Percentiles rank a stretch among this genome's conserved stretches.
phyloP scores from a whole-genome alignment of 2,113 vertebrate species.

The Coryphaenoides rupestris region DNA sequence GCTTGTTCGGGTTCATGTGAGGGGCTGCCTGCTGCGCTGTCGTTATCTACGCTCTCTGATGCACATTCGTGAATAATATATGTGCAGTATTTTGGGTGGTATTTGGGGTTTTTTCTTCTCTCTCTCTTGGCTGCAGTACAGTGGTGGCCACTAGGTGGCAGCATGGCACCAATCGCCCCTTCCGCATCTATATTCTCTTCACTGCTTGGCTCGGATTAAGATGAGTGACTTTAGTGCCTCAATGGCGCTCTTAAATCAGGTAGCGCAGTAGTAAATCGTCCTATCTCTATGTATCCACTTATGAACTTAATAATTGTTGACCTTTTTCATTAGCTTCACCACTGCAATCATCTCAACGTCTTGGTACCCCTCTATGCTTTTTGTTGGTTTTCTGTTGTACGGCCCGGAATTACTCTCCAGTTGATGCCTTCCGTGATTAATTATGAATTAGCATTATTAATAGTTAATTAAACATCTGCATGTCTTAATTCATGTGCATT shows the following conservation, averaged over 20 bases:
- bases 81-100: constrained; percentile 52
- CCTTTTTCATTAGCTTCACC: too few species aligned
- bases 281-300: too few species aligned
- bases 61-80: constrained; percentile 64
- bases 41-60: constrained; percentile 51
- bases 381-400: too few species aligned
- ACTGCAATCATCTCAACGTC: too few species aligned
- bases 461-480: too few species aligned
- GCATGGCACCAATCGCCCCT: constrained; percentile 41
- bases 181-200: not conserved
- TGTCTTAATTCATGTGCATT: too few species aligned
- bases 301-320: too few species aligned
- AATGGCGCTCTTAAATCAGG: not conserved
- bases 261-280: not conserved
- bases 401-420: too few species aligned
- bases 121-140: constrained; percentile 14
- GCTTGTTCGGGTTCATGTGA: constrained; percentile 30
- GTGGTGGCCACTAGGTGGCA: constrained; percentile 58
- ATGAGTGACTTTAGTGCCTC: not conserved
- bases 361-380: too few species aligned
- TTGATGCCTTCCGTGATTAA: too few species aligned
- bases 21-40: not conserved
- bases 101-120: constrained; percentile 15
- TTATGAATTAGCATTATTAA: too few species aligned
- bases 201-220: not conserved